Percentiles rank a stretch among this genome's conserved stretches.
Conservation (phyloP, 2,113 vertebrate genomes). For the Petrocephalus microphthalmus region DNA sequence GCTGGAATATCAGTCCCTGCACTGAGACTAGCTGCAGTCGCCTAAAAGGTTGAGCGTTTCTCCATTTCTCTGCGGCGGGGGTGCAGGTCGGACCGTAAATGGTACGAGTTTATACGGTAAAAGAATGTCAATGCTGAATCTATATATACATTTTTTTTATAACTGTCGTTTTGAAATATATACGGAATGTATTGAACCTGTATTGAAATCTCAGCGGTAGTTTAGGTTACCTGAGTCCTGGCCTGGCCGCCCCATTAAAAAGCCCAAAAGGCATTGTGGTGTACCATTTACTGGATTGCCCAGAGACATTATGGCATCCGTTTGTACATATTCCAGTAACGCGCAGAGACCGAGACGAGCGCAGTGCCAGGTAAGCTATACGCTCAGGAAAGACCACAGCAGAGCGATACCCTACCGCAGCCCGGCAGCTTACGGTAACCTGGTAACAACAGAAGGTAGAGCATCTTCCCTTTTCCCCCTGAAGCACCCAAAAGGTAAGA, state of each 20-base stretch:
- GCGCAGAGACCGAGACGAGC: neutral
- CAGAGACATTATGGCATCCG: neutral
- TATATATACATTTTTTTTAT: neutral
- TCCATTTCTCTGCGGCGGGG: neutral
- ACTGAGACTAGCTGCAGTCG: neutral
- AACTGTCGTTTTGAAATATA: neutral
- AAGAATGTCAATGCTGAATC: neutral
- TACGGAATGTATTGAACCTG: neutral
- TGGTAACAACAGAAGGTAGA: neutral
- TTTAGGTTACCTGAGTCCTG: neutral
- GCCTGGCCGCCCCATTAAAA: neutral
- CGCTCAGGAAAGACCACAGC: neutral
- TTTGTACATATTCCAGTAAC: neutral
- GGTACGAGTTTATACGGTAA: neutral
- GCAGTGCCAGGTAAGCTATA: neutral
- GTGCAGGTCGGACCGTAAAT: neutral
- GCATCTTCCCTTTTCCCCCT: neutral
- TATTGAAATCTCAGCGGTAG: slow-evolving; percentile 2
- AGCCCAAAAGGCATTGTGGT: neutral
- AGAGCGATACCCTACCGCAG: neutral
- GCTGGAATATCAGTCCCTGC: neutral
- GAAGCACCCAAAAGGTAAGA: neutral
- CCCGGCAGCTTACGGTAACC: neutral
- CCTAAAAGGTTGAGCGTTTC: neutral
- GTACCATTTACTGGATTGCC: neutral